These are phyloP conservation scores for Trypoxylon attenuatum DNA, from an alignment of 2,888 invertebrate species.

Conservation along the genomic window DNA sequence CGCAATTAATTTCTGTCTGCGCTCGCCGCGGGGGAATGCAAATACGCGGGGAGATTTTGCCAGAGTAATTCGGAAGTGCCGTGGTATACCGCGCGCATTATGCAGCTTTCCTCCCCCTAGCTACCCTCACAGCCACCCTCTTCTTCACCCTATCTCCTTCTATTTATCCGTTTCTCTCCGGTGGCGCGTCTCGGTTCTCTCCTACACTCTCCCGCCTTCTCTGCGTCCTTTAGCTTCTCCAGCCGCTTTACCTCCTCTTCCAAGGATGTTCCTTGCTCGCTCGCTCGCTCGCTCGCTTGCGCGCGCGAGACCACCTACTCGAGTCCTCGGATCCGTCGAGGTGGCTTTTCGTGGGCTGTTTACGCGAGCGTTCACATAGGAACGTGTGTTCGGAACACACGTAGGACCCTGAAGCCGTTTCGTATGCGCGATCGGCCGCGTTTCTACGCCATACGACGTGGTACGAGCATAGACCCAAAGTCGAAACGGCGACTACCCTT, in stretches of 20 bases:
- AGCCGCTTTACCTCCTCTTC: not conserved
- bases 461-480: not conserved
- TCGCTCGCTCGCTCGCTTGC: not conserved
- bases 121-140: not conserved
- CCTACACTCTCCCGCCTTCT: not conserved
- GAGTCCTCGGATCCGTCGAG: constrained; percentile 22
- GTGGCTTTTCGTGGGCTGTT: constrained; percentile 48
- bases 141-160: too few relatives aligned
- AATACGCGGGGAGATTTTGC: constrained; percentile 68
- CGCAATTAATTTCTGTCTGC: constrained; percentile 70
- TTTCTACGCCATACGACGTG: constrained; percentile 16
- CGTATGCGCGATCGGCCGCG: constrained; percentile 40
- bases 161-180: too few relatives aligned
- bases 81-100: constrained; percentile 70
- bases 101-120: constrained; percentile 58
- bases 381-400: too few relatives aligned
- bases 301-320: too few relatives aligned
- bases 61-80: constrained; percentile 70
- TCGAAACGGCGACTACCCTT: too few relatives aligned
- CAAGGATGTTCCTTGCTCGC: not conserved
- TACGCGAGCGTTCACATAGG: constrained; percentile 37
- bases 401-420: too few relatives aligned
- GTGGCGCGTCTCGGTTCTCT: too few relatives aligned
- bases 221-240: not conserved
- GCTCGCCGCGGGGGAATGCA: constrained; percentile 64